These are phyloP conservation scores for Gopherus flavomarginatus DNA, from an alignment of 2,113 vertebrate genomes.

Conservation along the genomic window DNA sequence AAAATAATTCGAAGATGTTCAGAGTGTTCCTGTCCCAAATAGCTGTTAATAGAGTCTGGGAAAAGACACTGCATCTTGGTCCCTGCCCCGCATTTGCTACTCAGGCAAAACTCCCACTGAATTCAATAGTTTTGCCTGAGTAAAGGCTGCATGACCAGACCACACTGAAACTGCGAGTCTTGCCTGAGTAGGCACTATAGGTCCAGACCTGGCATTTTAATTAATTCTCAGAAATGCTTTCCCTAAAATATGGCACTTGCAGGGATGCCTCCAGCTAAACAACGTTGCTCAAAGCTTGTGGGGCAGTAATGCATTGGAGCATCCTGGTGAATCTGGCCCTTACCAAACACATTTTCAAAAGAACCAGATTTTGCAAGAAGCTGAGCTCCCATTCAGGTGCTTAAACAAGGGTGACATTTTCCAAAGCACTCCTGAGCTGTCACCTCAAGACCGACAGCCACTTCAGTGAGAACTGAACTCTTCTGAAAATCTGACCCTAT, in stretches of 20 bases:
- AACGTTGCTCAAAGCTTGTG: not conserved
- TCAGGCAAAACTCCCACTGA: not conserved
- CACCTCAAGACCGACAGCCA: not conserved
- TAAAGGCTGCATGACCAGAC: not conserved
- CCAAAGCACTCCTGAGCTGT: not conserved
- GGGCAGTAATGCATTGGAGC: not conserved
- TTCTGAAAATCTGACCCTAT: not conserved
- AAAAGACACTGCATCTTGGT: not conserved
- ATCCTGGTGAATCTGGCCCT: not conserved
- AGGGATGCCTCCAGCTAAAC: not conserved
- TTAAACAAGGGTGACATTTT: not conserved
- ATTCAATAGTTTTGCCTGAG: not conserved
- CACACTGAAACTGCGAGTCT: accelerated
- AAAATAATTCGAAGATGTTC: not conserved
- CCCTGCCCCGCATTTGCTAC: accelerated
- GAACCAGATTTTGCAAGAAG: not conserved
- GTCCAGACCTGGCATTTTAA: not conserved
- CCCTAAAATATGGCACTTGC: not conserved
- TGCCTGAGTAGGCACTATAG: accelerated
- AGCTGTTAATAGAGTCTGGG: not conserved
- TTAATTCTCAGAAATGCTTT: not conserved
- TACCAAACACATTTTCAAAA: not conserved
- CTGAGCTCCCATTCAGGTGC: not conserved
- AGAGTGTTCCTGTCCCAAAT: not conserved
- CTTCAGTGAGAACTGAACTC: not conserved